Base-by-base conservation (phyloP, 2,888 invertebrate species). In the Ptilodon capucinus region DNA sequence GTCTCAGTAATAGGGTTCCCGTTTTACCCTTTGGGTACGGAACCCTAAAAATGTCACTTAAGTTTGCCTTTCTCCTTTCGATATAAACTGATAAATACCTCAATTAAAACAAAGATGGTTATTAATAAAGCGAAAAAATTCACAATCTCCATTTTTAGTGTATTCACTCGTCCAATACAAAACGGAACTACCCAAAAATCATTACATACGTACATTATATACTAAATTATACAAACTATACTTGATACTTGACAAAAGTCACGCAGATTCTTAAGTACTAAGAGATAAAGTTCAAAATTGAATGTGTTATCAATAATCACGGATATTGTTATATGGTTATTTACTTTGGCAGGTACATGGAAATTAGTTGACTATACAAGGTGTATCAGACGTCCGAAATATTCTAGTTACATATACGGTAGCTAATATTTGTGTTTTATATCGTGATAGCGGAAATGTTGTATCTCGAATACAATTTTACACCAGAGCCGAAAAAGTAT, bases 51-150 rank as follows among this genome's bases (percentile, higher is more conserved):
- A n/a, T n/a, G n/a, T n/a, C n/a, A n/a, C n/a, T n/a, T n/a, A n/a
- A n/a, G n/a, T n/a, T n/a, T n/a, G n/a, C n/a, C n/a, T n/a, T n/a
- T n/a, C n/a, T 9, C 25, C 2, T 25, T 1, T 8, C 1, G 9
- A 25, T 25, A 3, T 4, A 28, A 28, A 28, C n/a, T 0, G 11
- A n/a, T 11, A 62, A 60, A 41, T 32, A 76, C 76, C 64, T 74
- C 63, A 2, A 64, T 11, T 7, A 70, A 19, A 4, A 45, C 45
- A 8, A 54, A 32, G 25, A 47, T 8, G 3, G 47, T 7, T 9
- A 49, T 4, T 13, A 54, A 8, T 5, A 32, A 36, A 19, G n/a
- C 14, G 7, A 64, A 40, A 3, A 68, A 14, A 18, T 19, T 52
- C 17, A n/a, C 30, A 8, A 4, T 18, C 36, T 5, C n/a, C 53